These are phyloP conservation scores for Calcarius lapponicus DNA, from an alignment of 2,797 vertebrate species.

Conservation along the genomic window DNA sequence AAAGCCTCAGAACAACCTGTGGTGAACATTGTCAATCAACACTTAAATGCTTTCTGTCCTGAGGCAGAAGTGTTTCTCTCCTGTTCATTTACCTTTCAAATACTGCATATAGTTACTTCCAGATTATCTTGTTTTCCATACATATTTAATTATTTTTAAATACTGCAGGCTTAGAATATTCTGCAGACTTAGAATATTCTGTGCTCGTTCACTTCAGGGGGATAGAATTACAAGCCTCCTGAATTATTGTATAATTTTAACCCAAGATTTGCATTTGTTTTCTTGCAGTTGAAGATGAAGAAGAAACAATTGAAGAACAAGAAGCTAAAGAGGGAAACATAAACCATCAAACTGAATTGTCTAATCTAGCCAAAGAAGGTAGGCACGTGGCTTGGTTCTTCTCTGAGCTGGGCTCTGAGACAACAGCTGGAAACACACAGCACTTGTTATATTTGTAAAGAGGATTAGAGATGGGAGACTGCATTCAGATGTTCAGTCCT, in stretches of 20 bases:
- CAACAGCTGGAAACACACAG: background rate
- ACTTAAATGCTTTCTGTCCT: background rate
- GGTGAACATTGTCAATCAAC: background rate
- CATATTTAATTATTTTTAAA: background rate
- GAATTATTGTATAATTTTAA: background rate
- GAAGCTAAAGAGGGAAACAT: constrained; percentile 83
- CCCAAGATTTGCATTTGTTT: background rate
- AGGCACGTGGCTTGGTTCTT: background rate
- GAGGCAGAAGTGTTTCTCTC: background rate
- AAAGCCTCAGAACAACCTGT: background rate
- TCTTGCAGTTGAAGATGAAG: constrained; percentile 84
- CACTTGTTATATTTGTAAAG: background rate
- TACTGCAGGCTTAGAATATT: background rate
- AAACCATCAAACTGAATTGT: constrained; percentile 87
- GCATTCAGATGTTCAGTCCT: background rate
- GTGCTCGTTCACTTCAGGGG: background rate
- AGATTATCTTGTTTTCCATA: background rate
- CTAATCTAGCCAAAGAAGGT: constrained; percentile 89
- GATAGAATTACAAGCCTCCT: background rate
- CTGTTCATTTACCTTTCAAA: background rate
- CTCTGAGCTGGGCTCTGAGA: background rate
- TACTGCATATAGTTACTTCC: background rate
- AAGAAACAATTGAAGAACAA: constrained; percentile 91
- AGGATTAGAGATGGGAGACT: background rate
- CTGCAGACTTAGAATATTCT: background rate